Evolutionary conservation across 2,888 invertebrate species (phyloP), one percentile per base, ranked within the genome.

Genomic region (Drosophila anomelani): DNA sequence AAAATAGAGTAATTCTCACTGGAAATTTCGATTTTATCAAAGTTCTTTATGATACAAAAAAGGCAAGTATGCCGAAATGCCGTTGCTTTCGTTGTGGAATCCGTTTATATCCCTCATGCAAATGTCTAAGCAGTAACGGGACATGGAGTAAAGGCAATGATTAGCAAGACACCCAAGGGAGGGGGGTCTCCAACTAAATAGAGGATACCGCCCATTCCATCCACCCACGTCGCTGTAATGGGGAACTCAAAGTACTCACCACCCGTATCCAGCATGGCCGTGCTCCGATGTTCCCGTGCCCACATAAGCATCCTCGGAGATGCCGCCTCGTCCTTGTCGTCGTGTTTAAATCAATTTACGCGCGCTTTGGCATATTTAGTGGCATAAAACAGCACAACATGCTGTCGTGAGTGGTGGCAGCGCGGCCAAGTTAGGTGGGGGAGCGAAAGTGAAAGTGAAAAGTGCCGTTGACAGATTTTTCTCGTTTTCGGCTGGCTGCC

Each of bases 301-400:
- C 53, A 66, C 71, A 70, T 55, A 64, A 64, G 66, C 58, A 55
- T 59, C 71, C 38, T 46, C 55, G 56, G 23, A 46, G 58, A 38
- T 7, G 47, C 39, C 43, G 41, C 41, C 57, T 41, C 62, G 62
- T 75, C 72, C 64, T 76, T 76, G 85, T 64, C 79, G 87, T 58
- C 87, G 85, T 73, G 77, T 82, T 84, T 84, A 87, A 84, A 84
- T 87, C 87, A 84, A 84, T 84, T 84, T 87, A 73, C 82, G 79
- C 85, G 75, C 79, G 79, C 85, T 79, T 87, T 85, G 82, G 79
- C 80, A 85, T 85, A 84, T 85, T 84, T 79, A 75, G 76, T 68
- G 81, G 81, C 75, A 64, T 76, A 63, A 70, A 75, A 62, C 75
- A 75, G 69, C 75, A 75, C 47, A 75, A 71, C 61, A 71, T 61